Evolutionary conservation across 2,888 invertebrate species (phyloP), one percentile per base, ranked within the genome.

Genomic region (Agapostemon virescens): DNA sequence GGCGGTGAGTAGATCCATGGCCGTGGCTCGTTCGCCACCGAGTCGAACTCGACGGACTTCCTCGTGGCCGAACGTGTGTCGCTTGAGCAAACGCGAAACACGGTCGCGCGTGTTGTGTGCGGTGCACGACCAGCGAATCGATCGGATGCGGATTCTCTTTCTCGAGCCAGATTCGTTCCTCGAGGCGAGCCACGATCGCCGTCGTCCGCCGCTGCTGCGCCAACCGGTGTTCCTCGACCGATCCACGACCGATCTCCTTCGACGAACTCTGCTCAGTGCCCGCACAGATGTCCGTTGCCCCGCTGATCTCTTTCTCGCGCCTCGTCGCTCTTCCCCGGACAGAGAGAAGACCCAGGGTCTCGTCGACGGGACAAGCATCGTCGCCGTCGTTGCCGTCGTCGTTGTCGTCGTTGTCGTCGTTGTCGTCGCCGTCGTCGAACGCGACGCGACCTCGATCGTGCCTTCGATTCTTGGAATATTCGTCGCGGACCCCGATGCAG

Each of bases 1-100:
- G 83, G 88, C 86, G 92, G 92, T 92, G 89, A 92, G 91, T 92
- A 89, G 83, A 76, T 15, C 4, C 30, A 74, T 55, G 45, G 36
- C 55, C 1, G n/a, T 4, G 11, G n/a, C n/a, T 49, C 11, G n/a
- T 49, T n/a, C 3, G n/a, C 49, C 49, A 30, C 40, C 40, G 58
- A 61, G 69, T 42, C n/a, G 17, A 23, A 6, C 15, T 40, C 33
- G 52, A 20, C 30, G 33, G 58, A 63, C 20, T 20, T 17, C 33
- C 30, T 36, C 13, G 38, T 23, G 69, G 55, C 17, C 61, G 45
- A 36, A 66, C 15, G 52, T 58, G 52, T 55, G 30, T 45, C 42
- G 11, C 13, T 2, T 15, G 33, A 7, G n/a, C 49, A 52, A 69
- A 38, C 36, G 49, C 20, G 23, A 49, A 58, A 55, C 52, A 20